These are phyloP conservation scores for Tragopan temminckii DNA, from an alignment of 2,797 vertebrate genomes.

Conservation along the genomic window DNA sequence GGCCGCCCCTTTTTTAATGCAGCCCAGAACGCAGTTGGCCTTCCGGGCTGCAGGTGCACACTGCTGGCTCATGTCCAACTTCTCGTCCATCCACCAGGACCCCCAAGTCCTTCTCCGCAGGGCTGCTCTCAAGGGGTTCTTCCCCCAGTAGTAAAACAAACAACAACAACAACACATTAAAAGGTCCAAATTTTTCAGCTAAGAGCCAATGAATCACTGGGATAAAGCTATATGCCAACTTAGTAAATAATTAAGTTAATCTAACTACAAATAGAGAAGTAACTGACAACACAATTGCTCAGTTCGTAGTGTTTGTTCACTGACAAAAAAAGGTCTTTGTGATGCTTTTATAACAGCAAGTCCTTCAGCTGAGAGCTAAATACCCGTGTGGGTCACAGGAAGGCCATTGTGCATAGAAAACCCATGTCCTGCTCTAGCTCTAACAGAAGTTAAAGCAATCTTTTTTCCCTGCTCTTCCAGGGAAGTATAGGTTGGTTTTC, in stretches of 20 bases:
- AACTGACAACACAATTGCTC: neutral
- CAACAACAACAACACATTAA: neutral
- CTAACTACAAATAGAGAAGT: neutral
- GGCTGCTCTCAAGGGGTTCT: too few relatives aligned
- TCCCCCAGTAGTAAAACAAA: too few relatives aligned
- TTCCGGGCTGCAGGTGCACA: too few relatives aligned
- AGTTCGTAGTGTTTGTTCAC: neutral
- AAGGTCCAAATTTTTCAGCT: neutral
- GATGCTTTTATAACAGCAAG: neutral
- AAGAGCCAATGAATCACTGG: neutral
- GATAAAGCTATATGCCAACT: neutral
- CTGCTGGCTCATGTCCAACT: too few relatives aligned
- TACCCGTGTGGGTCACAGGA: neutral
- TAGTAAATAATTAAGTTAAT: neutral
- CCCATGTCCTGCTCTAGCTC: neutral
- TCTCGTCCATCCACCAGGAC: too few relatives aligned
- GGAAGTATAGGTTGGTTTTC: neutral
- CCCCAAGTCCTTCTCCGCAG: too few relatives aligned
- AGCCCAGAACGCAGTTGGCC: too few relatives aligned
- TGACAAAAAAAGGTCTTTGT: slow-evolving; percentile 12
- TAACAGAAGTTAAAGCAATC: neutral
- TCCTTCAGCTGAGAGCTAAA: neutral
- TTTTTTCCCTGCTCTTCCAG: neutral
- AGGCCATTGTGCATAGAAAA: neutral
- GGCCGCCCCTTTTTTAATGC: too few relatives aligned